These are phyloP conservation scores for Esox lucius DNA, from an alignment of 2,797 vertebrate genomes.

Conservation along the genomic window DNA sequence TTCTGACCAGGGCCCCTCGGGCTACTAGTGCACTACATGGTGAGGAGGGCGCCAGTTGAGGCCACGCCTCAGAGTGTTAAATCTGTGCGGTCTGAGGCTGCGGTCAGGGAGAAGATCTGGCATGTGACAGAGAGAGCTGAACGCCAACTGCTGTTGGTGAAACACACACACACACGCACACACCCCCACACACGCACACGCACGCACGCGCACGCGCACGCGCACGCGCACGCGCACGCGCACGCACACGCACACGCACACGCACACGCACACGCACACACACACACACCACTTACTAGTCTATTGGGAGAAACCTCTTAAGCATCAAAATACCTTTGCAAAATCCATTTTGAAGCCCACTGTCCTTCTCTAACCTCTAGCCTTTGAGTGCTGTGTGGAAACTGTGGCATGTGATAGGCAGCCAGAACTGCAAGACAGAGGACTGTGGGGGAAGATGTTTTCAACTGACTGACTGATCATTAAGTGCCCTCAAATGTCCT, in stretches of 20 bases:
- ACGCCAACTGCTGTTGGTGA: conserved; percentile 12
- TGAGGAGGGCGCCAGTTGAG: neutral
- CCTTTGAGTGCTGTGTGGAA: neutral
- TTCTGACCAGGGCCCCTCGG: neutral
- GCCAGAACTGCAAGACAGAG: neutral
- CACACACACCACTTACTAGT: conserved; percentile 14
- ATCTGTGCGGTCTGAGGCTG: neutral
- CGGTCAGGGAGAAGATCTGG: conserved; percentile 11
- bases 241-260: too few relatives aligned
- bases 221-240: too few relatives aligned
- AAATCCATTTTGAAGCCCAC: neutral
- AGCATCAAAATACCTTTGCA: neutral
- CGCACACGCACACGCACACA: neutral
- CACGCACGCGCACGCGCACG: too few relatives aligned
- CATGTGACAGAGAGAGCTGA: conserved; percentile 48
- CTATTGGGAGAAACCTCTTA: neutral
- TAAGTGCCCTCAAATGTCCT: neutral
- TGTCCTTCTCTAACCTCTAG: neutral
- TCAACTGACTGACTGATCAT: neutral
- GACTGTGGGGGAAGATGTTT: neutral
- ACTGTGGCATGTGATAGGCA: neutral
- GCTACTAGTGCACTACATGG: neutral
- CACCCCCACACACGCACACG: too few relatives aligned
- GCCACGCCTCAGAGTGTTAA: neutral
- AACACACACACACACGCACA: too few relatives aligned